Conservation (phyloP, 2,888 invertebrate species). For the Chymomyza procnemis region DNA sequence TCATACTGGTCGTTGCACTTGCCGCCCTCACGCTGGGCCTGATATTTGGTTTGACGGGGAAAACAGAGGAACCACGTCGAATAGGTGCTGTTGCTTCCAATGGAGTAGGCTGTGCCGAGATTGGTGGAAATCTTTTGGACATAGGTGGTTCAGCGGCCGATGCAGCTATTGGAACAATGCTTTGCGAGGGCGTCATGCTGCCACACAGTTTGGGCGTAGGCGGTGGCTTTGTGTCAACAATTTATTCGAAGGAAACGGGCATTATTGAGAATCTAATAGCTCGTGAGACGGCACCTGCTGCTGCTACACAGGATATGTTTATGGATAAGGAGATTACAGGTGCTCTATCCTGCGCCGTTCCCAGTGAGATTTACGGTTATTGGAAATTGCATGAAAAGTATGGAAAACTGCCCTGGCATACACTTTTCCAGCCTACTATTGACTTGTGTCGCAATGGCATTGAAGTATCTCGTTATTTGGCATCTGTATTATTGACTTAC, state of each 20-base stretch:
- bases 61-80: slow-evolving; percentile 30
- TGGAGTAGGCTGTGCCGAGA: slow-evolving; percentile 85
- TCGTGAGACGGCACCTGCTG: slow-evolving; percentile 87
- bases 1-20: slow-evolving; percentile 56
- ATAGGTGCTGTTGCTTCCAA: slow-evolving; percentile 84
- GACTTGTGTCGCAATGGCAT: slow-evolving; percentile 87
- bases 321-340: slow-evolving; percentile 75
- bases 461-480: slow-evolving; percentile 83
- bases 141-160: slow-evolving; percentile 89
- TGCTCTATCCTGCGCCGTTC: slow-evolving; percentile 86
- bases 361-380: slow-evolving; percentile 92
- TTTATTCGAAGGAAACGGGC: slow-evolving; percentile 84
- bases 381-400: slow-evolving; percentile 86
- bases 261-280: slow-evolving; percentile 84
- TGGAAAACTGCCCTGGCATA: slow-evolving; percentile 88
- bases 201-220: slow-evolving; percentile 92
- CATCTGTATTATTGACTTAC: slow-evolving; percentile 80
- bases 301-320: slow-evolving; percentile 85
- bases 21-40: slow-evolving; percentile 63
- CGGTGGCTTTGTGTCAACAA: slow-evolving; percentile 92
- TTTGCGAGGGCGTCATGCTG: slow-evolving; percentile 91
- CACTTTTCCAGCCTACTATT: slow-evolving; percentile 88
- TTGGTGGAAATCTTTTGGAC: slow-evolving; percentile 85
- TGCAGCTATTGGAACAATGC: slow-evolving; percentile 89
- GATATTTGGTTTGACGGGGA: slow-evolving; percentile 50